These are phyloP conservation scores for Silurus lanzhouensis DNA, from an alignment of 2,797 vertebrate species.

Conservation along the genomic window DNA sequence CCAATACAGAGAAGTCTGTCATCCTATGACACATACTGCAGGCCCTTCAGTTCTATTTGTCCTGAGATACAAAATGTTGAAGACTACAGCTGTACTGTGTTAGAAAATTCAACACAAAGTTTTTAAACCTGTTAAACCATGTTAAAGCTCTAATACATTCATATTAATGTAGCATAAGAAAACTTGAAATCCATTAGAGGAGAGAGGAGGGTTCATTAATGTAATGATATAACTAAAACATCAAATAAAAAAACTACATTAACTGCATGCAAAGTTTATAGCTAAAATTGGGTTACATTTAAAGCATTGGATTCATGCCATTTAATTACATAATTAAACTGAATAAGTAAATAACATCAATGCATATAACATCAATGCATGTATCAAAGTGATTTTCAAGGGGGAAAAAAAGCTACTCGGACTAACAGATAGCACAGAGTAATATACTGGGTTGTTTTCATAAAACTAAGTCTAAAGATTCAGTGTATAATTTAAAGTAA, in stretches of 20 bases:
- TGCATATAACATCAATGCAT: background rate
- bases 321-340: background rate
- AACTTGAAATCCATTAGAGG: background rate
- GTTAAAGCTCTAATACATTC: slow-evolving; percentile 59
- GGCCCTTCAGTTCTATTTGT: slow-evolving; percentile 68
- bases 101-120: slow-evolving; percentile 30
- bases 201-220: slow-evolving; percentile 70
- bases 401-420: background rate
- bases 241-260: slow-evolving; percentile 63
- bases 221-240: slow-evolving; percentile 55
- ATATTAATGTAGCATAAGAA: slow-evolving; percentile 10
- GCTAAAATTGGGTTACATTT: slow-evolving; percentile 45
- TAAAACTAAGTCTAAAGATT: slow-evolving; percentile 44
- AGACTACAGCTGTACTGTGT: slow-evolving; percentile 69
- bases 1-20: background rate
- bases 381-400: background rate
- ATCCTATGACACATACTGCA: slow-evolving; percentile 72
- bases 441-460: background rate
- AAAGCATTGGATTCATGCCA: background rate
- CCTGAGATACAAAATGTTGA: slow-evolving; percentile 78
- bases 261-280: slow-evolving; percentile 49
- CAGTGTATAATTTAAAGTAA: slow-evolving; percentile 56
- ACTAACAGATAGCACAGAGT: background rate
- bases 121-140: background rate
- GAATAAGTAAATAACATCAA: background rate